Evolutionary conservation across 2,888 invertebrate species (phyloP).

Genomic region (Drosophila tripunctata): DNA sequence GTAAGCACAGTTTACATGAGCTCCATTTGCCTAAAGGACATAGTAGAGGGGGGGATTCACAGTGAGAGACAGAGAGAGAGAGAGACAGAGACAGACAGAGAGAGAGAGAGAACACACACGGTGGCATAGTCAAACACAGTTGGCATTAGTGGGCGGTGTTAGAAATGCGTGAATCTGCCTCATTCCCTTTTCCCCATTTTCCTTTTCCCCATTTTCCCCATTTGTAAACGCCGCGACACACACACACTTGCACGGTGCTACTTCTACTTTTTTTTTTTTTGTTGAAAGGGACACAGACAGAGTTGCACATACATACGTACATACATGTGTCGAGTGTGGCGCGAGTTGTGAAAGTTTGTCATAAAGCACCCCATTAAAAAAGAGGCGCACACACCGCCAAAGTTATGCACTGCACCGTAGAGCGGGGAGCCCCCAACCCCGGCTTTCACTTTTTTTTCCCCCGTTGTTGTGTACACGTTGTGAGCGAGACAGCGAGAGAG

Average conservation of each 20-base stretch:
- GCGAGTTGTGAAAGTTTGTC: constrained; percentile 80
- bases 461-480: constrained; percentile 19
- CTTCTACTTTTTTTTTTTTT: constrained; percentile 56
- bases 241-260: constrained; percentile 21
- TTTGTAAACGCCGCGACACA: constrained; percentile 8
- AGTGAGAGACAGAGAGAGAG: constrained; percentile 41
- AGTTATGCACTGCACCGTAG: constrained; percentile 9
- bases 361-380: constrained; percentile 81
- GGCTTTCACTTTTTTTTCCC: constrained; percentile 10
- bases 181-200: not conserved
- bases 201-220: not conserved
- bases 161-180: constrained; percentile 72
- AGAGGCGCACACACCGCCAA: constrained; percentile 51
- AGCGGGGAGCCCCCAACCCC: not conserved
- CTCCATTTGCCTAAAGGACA: constrained; percentile 11
- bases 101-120: no score
- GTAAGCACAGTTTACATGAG: constrained; percentile 37
- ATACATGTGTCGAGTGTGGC: constrained; percentile 64
- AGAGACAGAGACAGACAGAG: constrained; percentile 24
- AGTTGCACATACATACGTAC: constrained; percentile 8
- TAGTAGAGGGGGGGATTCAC: constrained; percentile 12
- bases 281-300: constrained; percentile 15
- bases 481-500: constrained; percentile 2
- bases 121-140: constrained; percentile 48
- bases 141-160: constrained; percentile 84